phyloP scores from a whole-genome alignment of 2,113 vertebrate species.

The Martes martes region DNA sequence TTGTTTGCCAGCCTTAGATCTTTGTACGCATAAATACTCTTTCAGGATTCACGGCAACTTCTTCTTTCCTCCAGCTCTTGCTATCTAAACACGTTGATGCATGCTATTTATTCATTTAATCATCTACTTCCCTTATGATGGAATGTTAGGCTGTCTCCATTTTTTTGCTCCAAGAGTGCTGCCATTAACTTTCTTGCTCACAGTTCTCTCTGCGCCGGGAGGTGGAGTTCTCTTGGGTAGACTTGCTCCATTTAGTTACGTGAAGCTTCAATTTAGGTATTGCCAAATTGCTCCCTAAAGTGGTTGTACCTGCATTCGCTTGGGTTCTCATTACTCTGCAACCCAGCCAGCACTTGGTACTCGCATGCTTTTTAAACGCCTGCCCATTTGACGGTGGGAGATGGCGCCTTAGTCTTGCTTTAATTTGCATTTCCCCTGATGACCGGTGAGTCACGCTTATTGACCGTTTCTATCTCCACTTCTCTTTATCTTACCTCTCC shows the following conservation, averaged over 20 bases:
- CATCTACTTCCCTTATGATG: not conserved
- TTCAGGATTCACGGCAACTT: not conserved
- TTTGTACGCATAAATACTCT: not conserved
- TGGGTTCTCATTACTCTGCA: not conserved
- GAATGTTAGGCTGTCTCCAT: not conserved
- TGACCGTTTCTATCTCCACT: not conserved
- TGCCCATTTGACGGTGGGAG: not conserved
- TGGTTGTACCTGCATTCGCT: not conserved
- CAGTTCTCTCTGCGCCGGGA: not conserved
- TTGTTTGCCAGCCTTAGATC: not conserved
- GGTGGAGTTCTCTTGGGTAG: not conserved
- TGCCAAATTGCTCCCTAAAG: not conserved
- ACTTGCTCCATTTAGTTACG: not conserved
- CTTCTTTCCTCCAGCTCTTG: not conserved
- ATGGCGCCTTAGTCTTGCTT: not conserved
- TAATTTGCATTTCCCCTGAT: not conserved
- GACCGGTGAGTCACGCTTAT: not conserved
- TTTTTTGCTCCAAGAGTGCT: not conserved
- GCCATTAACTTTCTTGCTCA: not conserved
- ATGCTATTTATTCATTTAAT: not conserved
- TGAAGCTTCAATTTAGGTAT: not conserved
- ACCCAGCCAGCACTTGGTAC: not conserved
- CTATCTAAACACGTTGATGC: not conserved
- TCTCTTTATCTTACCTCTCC: conserved; percentile 34
- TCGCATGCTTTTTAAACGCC: not conserved